phyloP scores from a whole-genome alignment of 2,888 invertebrate genomes.

The Lasiommata megera region DNA sequence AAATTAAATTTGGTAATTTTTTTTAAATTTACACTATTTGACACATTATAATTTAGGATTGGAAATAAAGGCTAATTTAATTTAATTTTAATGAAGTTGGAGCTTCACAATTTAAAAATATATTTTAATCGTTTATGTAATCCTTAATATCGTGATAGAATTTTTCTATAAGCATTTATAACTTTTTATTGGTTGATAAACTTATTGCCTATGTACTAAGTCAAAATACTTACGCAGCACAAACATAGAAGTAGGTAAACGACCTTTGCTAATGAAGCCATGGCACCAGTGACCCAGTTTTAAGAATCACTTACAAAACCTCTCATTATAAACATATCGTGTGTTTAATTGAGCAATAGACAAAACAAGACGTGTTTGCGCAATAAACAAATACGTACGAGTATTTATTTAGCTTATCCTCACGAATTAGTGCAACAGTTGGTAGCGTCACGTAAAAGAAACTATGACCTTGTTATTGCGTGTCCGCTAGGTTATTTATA shows the following conservation, averaged over 20 bases:
- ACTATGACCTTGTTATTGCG: too few species aligned
- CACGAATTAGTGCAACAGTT: neutral
- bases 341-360: neutral
- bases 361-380: neutral
- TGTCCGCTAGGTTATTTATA: too few species aligned
- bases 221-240: neutral
- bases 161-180: too few species aligned
- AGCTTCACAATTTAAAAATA: too few species aligned
- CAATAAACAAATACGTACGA: neutral
- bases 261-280: neutral
- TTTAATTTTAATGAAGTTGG: too few species aligned
- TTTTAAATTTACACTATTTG: too few species aligned
- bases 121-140: too few species aligned
- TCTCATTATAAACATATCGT: neutral
- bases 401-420: neutral
- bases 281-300: neutral
- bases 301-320: neutral
- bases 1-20: too few species aligned
- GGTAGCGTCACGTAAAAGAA: neutral
- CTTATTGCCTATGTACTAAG: neutral
- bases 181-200: too few species aligned
- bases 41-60: too few species aligned
- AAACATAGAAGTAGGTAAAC: neutral
- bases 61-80: too few species aligned
- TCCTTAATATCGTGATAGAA: too few species aligned